Evolutionary conservation across 2,113 vertebrate genomes (phyloP), one percentile per base, ranked within the genome.

Genomic region (Girardinichthys multiradiatus): DNA sequence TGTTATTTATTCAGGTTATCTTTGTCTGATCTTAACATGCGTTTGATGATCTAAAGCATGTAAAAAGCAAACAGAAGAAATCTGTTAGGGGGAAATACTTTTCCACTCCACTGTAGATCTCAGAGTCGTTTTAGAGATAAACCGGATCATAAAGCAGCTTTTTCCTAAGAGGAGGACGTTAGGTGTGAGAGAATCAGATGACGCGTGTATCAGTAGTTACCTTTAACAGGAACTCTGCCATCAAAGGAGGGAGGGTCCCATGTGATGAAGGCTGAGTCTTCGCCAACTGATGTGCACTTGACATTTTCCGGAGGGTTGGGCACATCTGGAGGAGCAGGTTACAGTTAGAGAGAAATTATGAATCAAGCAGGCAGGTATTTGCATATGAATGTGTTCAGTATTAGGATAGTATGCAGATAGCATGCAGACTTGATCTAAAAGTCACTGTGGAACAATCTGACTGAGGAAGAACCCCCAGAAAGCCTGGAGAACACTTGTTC

Each of bases 201-300:
- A 63, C 7, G 37, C 27, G 10, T 64, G 70, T 70, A 66, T 73
- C 35, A 29, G 15, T 26, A 72, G 79, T 54, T 87, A 96, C 97
- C 97, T 62, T 96, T 97, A 66, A 98, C 4, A 0, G 94, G 91
- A 61, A 93, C 92, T 0, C 97, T 96, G 1, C 96, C 97, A 1
- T 97, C 95, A 2, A 92, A 96, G 1, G 91, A 80, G 1, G 97
- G 97, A 0, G 93, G 89, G 1, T 96, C 96, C 96, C 97, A 98
- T 48, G 89, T 87, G 72, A 96, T 85, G 21, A 84, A 84, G 77
- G 95, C 96, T 71, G 86, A 92, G 63, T 98, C 95, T 80, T 97
- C 96, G 63, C 96, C 97, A 27, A 98, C 95, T 0, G 94, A 94
- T 39, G 90, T 91, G 82, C 96, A 94, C 4, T 86, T 94, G 65